Percentiles rank a stretch among this genome's conserved stretches.
Evolutionary conservation across 2,113 vertebrate genomes (phyloP).

Genomic region (Ivindomyrus marchei): DNA sequence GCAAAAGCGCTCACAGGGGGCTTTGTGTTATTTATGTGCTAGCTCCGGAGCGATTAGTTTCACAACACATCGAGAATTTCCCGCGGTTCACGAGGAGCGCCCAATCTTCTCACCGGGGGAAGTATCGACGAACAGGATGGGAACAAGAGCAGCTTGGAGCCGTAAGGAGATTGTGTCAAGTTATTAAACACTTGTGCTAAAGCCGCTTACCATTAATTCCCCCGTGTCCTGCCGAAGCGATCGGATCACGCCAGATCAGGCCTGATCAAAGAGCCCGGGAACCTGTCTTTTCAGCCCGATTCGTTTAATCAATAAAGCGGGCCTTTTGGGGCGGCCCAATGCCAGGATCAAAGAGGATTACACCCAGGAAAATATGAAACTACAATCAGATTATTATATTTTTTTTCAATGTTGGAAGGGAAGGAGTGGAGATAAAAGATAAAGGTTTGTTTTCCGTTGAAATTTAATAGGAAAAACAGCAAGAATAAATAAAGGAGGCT

Average conservation of each 20-base stretch:
- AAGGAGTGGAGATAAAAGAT: conserved; percentile 5
- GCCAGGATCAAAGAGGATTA: conserved; percentile 45
- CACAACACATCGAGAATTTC: conserved; percentile 69
- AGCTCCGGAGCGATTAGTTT: conserved; percentile 77
- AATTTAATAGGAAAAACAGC: conserved; percentile 16
- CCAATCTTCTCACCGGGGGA: conserved; percentile 66
- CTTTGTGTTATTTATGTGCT: conserved; percentile 76
- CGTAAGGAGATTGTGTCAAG: conserved; percentile 84
- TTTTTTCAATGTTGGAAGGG: conserved; percentile 14
- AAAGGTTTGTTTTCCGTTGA: conserved; percentile 18
- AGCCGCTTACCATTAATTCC: conserved; percentile 85
- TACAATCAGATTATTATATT: conserved; percentile 49
- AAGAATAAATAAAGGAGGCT: conserved; percentile 17
- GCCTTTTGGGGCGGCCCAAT: conserved; percentile 45
- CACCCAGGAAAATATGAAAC: conserved; percentile 38
- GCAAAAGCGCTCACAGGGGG: conserved; percentile 71
- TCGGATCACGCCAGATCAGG: conserved; percentile 80
- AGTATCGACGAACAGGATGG: conserved; percentile 62
- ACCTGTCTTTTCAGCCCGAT: conserved; percentile 69
- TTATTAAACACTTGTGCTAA: conserved; percentile 90
- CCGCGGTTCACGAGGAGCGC: conserved; percentile 65
- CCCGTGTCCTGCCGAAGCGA: conserved; percentile 74
- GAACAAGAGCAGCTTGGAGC: conserved; percentile 71
- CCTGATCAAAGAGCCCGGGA: conserved; percentile 81
- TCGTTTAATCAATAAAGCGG: conserved; percentile 83